Evolutionary conservation across 2,888 invertebrate genomes (phyloP), one percentile per base, ranked within the genome.

Genomic region (Polymixis lichenea): DNA sequence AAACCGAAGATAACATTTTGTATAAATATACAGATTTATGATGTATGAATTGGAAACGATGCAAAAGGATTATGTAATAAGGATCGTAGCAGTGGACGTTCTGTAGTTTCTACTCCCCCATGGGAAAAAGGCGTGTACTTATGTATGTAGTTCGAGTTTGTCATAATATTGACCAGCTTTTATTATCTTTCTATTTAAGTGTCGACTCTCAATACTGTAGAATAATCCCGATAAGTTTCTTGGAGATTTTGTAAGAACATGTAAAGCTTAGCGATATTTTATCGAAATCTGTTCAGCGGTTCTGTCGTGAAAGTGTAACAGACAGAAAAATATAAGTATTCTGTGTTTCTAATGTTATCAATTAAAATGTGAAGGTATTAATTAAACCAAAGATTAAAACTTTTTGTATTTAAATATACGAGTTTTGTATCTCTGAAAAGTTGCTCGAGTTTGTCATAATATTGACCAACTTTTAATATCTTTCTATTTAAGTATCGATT

Each of bases 1-100:
- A 62, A 80, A 74, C 75, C 75, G 80, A 80, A 80, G 80, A 62
- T 55, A 25, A 13, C 9, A 28, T 46, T 60, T 43, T 71, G 51
- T 71, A 22, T 32, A 32, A 53, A 32, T 60, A 28, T n/a, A 15
- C n/a, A n/a, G 7, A 7, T 79, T 79, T 38, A 38, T 38, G 3
- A 38, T 38, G 38, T 38, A 38, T 38, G 38, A n/a, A 38, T 5
- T 5, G 38, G 38, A 38, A 38, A 38, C 38, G 6, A 17, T 32
- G 32, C 2, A 46, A 46, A 2, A 46, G 58, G 32, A 53, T 43
- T 71, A 60, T 79, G 22, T 32, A 32, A 15, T 19, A n/a, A 4
- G 9, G 71, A 70, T 38, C 19, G 19, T 43, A 13, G 38, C 38
- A 38, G 0, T 0, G 0, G 38, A 4, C 6, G 38, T 38, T 6